Percentiles rank a stretch among this genome's conserved stretches.
Conservation (phyloP, 1,140 invertebrate genomes). For the Chymomyza costata region DNA sequence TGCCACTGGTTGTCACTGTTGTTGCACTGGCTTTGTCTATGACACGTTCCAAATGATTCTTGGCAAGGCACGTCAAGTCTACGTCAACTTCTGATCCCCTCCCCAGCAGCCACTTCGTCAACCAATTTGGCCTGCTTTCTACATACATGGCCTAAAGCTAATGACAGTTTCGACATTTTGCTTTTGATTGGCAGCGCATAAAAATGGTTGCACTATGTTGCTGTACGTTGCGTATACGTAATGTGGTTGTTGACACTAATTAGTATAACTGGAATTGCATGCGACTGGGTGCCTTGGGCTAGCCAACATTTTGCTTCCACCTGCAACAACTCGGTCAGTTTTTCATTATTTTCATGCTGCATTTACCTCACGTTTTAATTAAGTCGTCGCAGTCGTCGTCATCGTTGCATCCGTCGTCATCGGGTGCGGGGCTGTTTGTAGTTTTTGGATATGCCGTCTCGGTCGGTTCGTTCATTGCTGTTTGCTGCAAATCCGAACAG, state of each 20-base stretch:
- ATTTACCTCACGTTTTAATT: conserved; percentile 74
- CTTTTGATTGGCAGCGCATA: conserved; percentile 51
- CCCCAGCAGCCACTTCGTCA: conserved; percentile 9
- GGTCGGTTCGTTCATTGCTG: conserved; percentile 32
- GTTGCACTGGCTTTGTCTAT: conserved; percentile 8
- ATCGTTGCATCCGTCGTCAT: conserved; percentile 25
- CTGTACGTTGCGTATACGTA: conserved; percentile 28
- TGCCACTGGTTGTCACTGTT: conserved; percentile 11
- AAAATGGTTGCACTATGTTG: conserved; percentile 5
- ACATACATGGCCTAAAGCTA: conserved; percentile 36
- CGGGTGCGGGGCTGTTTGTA: conserved; percentile 1
- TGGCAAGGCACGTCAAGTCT: too few species aligned
- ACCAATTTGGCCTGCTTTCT: conserved; percentile 29
- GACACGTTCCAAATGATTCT: conserved; percentile 33
- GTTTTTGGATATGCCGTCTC: too few species aligned
- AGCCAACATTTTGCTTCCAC: conserved; percentile 41
- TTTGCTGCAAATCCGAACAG: conserved; percentile 7
- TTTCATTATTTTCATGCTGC: conserved; percentile 73
- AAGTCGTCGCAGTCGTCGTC: conserved; percentile 48
- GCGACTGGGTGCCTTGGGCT: conserved; percentile 27
- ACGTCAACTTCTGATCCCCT: conserved; percentile 17
- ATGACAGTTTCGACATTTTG: conserved; percentile 66
- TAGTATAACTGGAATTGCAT: conserved; percentile 69
- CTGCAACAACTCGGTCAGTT: conserved; percentile 66
- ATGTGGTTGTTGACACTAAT: conserved; percentile 73